phyloP scores from a whole-genome alignment of 2,797 vertebrate genomes.

The Alauda arvensis region DNA sequence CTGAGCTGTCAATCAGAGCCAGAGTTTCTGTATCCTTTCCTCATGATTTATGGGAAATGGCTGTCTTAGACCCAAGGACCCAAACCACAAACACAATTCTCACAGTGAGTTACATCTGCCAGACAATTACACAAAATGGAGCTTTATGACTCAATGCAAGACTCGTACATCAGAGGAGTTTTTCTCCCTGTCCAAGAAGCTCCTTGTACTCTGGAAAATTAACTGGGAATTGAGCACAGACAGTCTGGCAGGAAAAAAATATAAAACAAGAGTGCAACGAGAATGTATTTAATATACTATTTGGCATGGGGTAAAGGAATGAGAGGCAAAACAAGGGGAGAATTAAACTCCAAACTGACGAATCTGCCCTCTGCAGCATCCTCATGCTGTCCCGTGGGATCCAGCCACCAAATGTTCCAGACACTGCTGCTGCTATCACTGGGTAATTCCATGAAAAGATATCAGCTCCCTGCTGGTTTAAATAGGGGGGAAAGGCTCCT shows the following conservation, averaged over 20 bases:
- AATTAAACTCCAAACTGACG: not conserved
- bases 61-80: not conserved
- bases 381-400: not conserved
- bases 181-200: not conserved
- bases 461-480: not conserved
- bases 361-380: not conserved
- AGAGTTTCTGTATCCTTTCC: not conserved
- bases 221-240: not conserved
- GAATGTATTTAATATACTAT: not conserved
- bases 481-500: not conserved
- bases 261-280: not conserved
- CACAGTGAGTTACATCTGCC: not conserved
- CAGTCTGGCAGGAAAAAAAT: not conserved
- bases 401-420: not conserved
- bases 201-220: not conserved
- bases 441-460: not conserved
- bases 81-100: not conserved
- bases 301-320: not conserved
- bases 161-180: not conserved
- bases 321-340: not conserved
- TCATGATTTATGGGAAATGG: not conserved
- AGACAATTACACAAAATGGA: not conserved
- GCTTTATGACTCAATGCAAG: not conserved
- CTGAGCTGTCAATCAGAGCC: not conserved
- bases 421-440: not conserved